Conservation (phyloP, 2,888 invertebrate genomes). For the Philhelius pedissequus region DNA sequence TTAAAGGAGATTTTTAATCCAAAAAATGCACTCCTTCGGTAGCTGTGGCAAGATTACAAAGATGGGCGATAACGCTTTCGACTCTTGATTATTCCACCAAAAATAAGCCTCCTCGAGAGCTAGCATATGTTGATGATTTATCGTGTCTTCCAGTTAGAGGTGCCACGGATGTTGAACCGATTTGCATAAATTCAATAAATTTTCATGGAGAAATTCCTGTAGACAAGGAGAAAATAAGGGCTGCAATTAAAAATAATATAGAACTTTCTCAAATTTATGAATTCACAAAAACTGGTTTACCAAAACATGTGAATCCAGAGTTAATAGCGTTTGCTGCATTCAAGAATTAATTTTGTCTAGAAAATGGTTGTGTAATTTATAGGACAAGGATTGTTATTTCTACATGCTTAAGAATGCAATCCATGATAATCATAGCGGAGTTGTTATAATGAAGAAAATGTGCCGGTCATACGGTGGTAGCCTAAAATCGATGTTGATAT, state of each 20-base stretch:
- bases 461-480: too few relatives aligned
- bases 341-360: neutral
- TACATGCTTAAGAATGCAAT: neutral
- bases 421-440: too few relatives aligned
- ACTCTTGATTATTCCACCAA: constrained; percentile 14
- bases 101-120: neutral
- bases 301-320: neutral
- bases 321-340: neutral
- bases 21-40: constrained; percentile 8
- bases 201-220: constrained; percentile 13
- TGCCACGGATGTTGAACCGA: constrained; percentile 6
- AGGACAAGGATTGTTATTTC: neutral
- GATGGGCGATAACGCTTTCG: constrained; percentile 9
- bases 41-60: constrained; percentile 10
- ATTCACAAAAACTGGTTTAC: constrained; percentile 5
- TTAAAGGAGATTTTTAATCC: constrained; percentile 58
- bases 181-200: constrained; percentile 15
- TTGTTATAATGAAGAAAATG: too few relatives aligned
- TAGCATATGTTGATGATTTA: constrained; percentile 31
- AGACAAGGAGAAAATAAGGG: neutral
- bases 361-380: constrained; percentile 22
- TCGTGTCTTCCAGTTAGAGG: constrained; percentile 13
- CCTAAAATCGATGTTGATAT: too few relatives aligned
- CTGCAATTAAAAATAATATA: neutral
- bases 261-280: neutral